Evolutionary conservation across 2,888 invertebrate genomes (phyloP).

Genomic region (Callyntrura sp.): DNA sequence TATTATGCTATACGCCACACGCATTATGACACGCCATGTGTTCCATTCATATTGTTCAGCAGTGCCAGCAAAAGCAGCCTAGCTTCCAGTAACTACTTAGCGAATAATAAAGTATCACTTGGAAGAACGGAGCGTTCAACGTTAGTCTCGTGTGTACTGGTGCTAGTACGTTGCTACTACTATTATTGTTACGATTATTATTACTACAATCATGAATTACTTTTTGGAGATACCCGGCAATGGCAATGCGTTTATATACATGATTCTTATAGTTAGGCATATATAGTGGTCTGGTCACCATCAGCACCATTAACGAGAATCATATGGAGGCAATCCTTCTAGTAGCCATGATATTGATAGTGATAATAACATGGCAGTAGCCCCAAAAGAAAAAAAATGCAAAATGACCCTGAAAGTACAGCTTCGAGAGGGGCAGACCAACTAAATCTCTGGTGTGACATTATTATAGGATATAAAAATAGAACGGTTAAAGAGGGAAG

Average conservation of each 20-base stretch:
- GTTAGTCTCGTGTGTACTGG: not conserved
- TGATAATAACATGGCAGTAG: constrained; percentile 27
- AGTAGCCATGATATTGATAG: not conserved
- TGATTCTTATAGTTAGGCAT: not conserved
- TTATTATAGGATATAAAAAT: constrained; percentile 46
- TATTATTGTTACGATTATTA: not conserved
- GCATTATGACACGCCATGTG: not conserved
- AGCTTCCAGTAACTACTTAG: not conserved
- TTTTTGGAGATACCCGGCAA: constrained; percentile 13
- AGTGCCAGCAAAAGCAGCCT: not conserved
- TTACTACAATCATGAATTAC: not conserved
- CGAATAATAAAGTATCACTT: not conserved
- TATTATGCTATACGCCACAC: constrained; percentile 7
- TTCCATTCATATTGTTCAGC: not conserved
- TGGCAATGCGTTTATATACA: not conserved
- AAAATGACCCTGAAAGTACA: constrained; percentile 60
- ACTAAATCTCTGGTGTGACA: constrained; percentile 56
- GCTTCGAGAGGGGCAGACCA: constrained; percentile 17
- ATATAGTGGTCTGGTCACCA: not conserved
- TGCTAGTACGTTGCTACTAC: not conserved
- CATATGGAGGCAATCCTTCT: not conserved
- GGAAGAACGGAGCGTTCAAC: not conserved
- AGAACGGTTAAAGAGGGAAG: constrained; percentile 21
- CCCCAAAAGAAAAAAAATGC: constrained; percentile 35
- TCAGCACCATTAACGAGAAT: constrained; percentile 16